Evolutionary conservation across 2,888 invertebrate species (phyloP).

Genomic region (Ligdia adustata): DNA sequence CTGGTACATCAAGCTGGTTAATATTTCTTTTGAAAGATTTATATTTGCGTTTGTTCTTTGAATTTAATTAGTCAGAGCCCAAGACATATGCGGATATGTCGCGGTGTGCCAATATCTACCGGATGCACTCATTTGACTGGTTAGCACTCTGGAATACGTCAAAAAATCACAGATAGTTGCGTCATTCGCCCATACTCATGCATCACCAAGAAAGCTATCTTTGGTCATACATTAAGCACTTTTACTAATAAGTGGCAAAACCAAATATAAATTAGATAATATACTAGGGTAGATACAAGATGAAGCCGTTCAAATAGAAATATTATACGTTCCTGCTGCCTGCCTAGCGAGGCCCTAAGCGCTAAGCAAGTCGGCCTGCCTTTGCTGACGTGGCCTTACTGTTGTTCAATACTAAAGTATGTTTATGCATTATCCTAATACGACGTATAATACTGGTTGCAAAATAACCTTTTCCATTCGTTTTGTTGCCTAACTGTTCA

Average conservation of each 20-base stretch:
- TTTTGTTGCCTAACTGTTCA: too few species aligned
- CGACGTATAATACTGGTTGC: too few species aligned
- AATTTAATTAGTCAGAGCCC: constrained; percentile 10
- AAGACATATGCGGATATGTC: constrained; percentile 6
- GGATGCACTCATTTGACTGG: constrained; percentile 22
- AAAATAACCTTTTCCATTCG: too few species aligned
- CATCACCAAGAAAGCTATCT: background rate
- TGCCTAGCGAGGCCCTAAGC: too few species aligned
- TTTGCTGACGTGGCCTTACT: too few species aligned
- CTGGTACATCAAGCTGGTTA: too few species aligned
- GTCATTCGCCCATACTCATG: constrained; percentile 8
- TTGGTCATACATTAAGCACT: background rate
- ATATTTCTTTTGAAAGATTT: background rate
- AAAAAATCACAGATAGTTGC: constrained; percentile 1
- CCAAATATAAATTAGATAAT: background rate
- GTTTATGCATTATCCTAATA: too few species aligned
- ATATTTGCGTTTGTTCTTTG: constrained; percentile 5
- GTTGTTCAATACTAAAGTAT: too few species aligned
- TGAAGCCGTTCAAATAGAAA: too few species aligned
- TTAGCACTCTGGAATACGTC: constrained; percentile 14
- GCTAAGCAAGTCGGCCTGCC: too few species aligned
- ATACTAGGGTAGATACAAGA: too few species aligned
- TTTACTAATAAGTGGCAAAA: constrained; percentile 3
- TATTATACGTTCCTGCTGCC: too few species aligned
- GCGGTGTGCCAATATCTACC: constrained; percentile 11